Evolutionary conservation across 2,113 vertebrate genomes (phyloP), one percentile per base, ranked within the genome.

Genomic region (Hippocampus mohnikei): DNA sequence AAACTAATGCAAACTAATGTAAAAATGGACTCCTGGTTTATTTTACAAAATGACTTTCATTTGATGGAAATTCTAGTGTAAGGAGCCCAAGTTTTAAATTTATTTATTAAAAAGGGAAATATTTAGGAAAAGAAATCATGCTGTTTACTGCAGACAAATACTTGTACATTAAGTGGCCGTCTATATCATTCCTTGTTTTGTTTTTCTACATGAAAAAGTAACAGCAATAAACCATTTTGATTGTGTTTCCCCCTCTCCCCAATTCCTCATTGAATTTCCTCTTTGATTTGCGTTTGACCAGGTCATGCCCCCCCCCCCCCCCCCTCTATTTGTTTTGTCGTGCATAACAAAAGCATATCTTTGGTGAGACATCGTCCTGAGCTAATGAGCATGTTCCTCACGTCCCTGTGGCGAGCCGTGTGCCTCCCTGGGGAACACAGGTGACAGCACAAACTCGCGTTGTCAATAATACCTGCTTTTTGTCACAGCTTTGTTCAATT

Each of bases 401-500:
- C 86, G 86, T 87, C 84, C 75, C 84, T 44, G 41, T 41, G 20
- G 74, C 66, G 75, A 69, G 73, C 74, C 60, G 70, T 52, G 7
- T 37, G 77, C 77, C 70, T 79, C 83, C 84, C 87, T 79, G 84
- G 80, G 79, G 87, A 81, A 85, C 84, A 44, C 78, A 72, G 85
- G 77, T 82, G 83, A 88, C 84, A 63, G 85, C 83, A 87, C 68
- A 20, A 83, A 76, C 76, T 85, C 73, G 40, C 82, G 77, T 82
- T 83, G 84, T 87, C 84, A 84, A 82, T 89, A 83, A 84, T 88
- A 78, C 83, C 84, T 83, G 59, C 77, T 84, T 84, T 37, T 85
- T 87, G 87, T 90, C 86, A 84, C 78, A 72, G 76, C 80, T 85
- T 82, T 79, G 77, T 90, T 75, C 75, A 77, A 77, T 89, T 88